Evolutionary conservation across 2,113 vertebrate genomes (phyloP).

Genomic region (Ahaetulla prasina): DNA sequence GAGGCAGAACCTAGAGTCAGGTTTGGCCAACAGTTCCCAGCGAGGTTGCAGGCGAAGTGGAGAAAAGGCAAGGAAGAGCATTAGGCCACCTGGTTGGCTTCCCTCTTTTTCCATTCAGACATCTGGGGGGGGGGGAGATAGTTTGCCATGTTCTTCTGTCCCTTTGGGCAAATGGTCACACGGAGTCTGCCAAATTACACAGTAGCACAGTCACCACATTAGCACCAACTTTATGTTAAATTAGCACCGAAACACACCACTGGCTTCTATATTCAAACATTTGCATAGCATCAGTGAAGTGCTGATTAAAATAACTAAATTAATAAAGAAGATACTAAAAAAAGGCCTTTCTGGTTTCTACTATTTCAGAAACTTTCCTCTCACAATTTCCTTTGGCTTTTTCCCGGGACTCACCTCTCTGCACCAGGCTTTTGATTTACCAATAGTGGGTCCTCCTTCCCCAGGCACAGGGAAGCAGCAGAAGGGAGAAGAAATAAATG

Average conservation of each 20-base stretch:
- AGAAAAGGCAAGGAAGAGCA: neutral
- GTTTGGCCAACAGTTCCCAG: neutral
- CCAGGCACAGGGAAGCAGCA: neutral
- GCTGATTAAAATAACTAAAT: neutral
- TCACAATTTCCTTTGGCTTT: neutral
- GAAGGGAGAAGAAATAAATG: neutral
- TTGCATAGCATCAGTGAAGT: neutral
- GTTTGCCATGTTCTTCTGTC: neutral
- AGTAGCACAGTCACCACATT: neutral
- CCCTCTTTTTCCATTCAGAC: neutral
- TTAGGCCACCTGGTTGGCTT: neutral
- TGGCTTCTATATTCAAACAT: neutral
- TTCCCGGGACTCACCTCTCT: neutral
- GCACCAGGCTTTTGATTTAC: neutral
- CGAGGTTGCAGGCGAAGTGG: neutral
- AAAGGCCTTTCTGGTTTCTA: neutral
- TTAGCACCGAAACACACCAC: neutral
- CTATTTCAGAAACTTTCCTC: neutral
- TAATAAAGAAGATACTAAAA: neutral
- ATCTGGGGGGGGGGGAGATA: neutral
- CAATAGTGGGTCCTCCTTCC: neutral
- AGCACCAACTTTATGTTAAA: neutral
- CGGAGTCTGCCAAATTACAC: neutral
- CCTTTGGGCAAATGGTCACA: neutral
- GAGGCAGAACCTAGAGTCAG: neutral